A percentile compares a stretch with the other conserved stretches of the same genome.
Conservation (phyloP, 2,113 vertebrate genomes). For the Phaethornis superciliosus region DNA sequence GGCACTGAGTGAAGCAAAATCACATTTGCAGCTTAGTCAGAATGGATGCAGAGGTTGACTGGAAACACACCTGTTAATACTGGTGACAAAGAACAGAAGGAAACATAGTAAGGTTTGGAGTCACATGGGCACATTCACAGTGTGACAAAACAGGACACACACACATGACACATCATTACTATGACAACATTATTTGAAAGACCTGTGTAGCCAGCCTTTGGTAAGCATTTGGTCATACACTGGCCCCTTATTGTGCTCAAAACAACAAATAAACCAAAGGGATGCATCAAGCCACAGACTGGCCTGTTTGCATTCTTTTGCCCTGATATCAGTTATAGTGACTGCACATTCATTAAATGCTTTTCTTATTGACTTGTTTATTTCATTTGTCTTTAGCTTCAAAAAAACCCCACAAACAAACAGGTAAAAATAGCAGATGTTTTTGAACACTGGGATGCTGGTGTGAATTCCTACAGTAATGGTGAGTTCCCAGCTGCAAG, state of each 20-base stretch:
- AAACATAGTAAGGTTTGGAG: background rate
- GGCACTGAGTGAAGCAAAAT: background rate
- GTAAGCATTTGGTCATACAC: slow-evolving; percentile 9
- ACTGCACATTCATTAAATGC: background rate
- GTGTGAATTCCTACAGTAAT: background rate
- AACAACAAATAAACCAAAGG: slow-evolving; percentile 24
- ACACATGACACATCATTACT: background rate
- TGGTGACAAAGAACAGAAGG: background rate
- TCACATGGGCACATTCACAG: background rate
- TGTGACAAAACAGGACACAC: background rate
- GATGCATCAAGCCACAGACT: background rate
- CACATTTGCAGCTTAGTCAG: background rate
- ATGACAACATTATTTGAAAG: background rate
- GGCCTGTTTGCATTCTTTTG: slow-evolving; percentile 41
- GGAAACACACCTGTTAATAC: background rate
- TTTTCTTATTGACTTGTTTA: background rate
- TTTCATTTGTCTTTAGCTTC: background rate
- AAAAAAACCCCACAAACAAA: background rate
- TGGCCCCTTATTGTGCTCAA: slow-evolving; percentile 16
- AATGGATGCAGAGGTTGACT: background rate
- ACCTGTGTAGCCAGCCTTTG: background rate
- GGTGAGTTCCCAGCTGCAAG: background rate
- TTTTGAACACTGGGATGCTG: background rate
- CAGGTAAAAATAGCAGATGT: background rate
- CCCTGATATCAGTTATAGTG: background rate